phyloP scores from a whole-genome alignment of 1,140 invertebrate genomes.

The Vollenhovia emeryi region DNA sequence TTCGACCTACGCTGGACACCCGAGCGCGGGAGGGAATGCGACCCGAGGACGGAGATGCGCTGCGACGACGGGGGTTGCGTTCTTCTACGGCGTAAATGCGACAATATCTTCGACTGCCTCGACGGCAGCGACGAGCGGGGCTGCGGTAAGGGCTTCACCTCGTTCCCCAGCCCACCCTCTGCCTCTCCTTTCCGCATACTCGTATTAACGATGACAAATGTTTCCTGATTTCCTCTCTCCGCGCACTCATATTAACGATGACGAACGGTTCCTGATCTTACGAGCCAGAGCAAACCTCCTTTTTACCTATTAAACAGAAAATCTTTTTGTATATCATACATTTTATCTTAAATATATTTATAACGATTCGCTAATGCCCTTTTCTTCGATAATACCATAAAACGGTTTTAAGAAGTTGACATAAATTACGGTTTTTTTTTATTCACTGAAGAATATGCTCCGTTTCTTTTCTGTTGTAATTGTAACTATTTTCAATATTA shows the following conservation, averaged over 20 bases:
- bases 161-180: neutral
- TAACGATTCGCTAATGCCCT: neutral
- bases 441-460: neutral
- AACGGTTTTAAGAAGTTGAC: neutral
- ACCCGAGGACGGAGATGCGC: slow-evolving; percentile 85
- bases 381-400: neutral
- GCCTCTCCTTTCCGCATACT: neutral
- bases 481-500: neutral
- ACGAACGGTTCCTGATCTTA: slow-evolving; percentile 10
- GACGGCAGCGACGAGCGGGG: slow-evolving; percentile 86
- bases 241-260: slow-evolving; percentile 26
- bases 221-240: slow-evolving; percentile 3
- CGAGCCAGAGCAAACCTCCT: neutral
- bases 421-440: neutral
- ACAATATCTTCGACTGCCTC: slow-evolving; percentile 86
- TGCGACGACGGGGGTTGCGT: slow-evolving; percentile 85
- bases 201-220: slow-evolving; percentile 41
- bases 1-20: slow-evolving; percentile 77
- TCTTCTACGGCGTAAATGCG: slow-evolving; percentile 82
- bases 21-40: slow-evolving; percentile 72
- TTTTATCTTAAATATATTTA: neutral
- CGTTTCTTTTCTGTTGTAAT: neutral
- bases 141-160: slow-evolving; percentile 81
- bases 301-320: neutral
- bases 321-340: neutral